Base-by-base conservation (phyloP, 2,113 vertebrate species). In the Phycodurus eques region DNA sequence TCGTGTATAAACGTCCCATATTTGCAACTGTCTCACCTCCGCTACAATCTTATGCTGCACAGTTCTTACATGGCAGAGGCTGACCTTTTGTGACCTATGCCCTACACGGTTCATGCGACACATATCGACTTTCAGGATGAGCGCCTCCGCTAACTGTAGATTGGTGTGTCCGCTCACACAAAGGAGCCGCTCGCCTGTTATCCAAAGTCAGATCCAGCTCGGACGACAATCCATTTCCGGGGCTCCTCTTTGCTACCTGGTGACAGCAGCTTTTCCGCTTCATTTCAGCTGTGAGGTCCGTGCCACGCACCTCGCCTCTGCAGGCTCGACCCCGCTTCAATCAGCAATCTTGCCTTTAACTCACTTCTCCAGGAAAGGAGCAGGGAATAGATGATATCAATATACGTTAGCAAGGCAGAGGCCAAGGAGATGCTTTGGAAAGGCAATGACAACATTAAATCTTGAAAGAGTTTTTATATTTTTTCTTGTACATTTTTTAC, bases 221-320 rank as follows among this genome's bases (percentile, higher is more conserved):
- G 9, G 76, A 76, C 84, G 56, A 76, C 84, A 80, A 89, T 88
- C 90, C 80, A 88, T 88, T 87, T 85, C 84, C 83, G 73, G 51
- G 54, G 11, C 39, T 82, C 75, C 83, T 71, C 76, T 80, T 76
- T 75, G 69, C 76, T 82, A 83, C 75, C 80, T 83, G 77, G 35
- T 80, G 84, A 87, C 88, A 88, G 87, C 85, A 78, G 89, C 84
- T 88, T 88, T 90, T 89, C 85, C 88, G 73, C 78, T 83, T 88
- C 85, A 89, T 91, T 92, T 91, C 86, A 83, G 84, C 27, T 14
- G 71, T 86, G 86, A 87, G 75, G 67, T 74, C 80, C 76, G 31
- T 75, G 66, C 81, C 77, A 77, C 53, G 1, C 39, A 14, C 31
- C 22, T 59, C 71, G 54, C 71, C 71, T 73, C 77, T 9, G 73